These are phyloP conservation scores for Automeris io DNA, from an alignment of 2,888 invertebrate genomes.

Conservation along the genomic window DNA sequence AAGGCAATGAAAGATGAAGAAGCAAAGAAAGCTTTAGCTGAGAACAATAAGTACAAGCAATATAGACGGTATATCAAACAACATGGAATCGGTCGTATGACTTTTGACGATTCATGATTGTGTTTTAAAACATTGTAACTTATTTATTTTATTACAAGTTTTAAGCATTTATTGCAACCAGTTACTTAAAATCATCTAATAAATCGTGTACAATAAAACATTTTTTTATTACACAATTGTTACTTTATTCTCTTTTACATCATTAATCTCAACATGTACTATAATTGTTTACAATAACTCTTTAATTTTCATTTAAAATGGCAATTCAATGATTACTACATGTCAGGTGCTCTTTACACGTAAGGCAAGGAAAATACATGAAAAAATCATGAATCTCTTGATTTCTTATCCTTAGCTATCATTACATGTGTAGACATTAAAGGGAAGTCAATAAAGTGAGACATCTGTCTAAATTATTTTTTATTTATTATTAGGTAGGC, in stretches of 20 bases:
- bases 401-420: too few relatives aligned
- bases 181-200: background rate
- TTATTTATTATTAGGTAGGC: too few relatives aligned
- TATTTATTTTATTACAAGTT: conserved; percentile 9
- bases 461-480: too few relatives aligned
- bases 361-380: conserved; percentile 18
- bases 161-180: conserved; percentile 13
- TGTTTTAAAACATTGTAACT: conserved; percentile 9
- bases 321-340: conserved; percentile 63
- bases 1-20: conserved; percentile 90
- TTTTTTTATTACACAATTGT: conserved; percentile 57
- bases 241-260: conserved; percentile 58
- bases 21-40: conserved; percentile 88
- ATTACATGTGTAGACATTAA: too few relatives aligned
- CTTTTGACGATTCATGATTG: conserved; percentile 88
- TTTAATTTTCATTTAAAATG: conserved; percentile 60
- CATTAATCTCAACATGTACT: conserved; percentile 65
- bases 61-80: conserved; percentile 94
- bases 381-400: too few relatives aligned
- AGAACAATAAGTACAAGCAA: conserved; percentile 91
- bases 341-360: conserved; percentile 16
- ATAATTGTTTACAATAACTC: conserved; percentile 49
- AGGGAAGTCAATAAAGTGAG: too few relatives aligned
- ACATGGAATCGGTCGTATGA: conserved; percentile 92
- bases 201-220: conserved; percentile 44